phyloP scores from a whole-genome alignment of 2,113 vertebrate genomes.

The Oostethus manadensis region DNA sequence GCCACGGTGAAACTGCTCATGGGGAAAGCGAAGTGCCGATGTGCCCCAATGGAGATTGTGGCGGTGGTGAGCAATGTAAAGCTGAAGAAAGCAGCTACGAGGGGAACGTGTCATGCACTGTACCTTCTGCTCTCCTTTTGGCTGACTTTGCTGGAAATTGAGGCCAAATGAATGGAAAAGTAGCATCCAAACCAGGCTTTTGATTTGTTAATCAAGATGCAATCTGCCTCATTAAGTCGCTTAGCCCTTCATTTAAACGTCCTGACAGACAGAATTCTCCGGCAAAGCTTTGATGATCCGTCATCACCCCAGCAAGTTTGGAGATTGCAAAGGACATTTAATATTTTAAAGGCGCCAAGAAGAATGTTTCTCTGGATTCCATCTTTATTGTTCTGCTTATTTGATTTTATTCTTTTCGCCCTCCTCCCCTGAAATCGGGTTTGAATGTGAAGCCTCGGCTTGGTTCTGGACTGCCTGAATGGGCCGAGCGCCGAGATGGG shows the following conservation, averaged over 20 bases:
- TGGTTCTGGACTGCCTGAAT: constrained; percentile 34
- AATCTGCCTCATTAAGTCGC: constrained; percentile 23
- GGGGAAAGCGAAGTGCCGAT: constrained; percentile 29
- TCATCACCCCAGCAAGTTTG: constrained; percentile 10
- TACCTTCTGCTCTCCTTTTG: no score
- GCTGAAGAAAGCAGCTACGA: constrained; percentile 21
- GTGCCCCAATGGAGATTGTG: constrained; percentile 45
- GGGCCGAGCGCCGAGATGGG: constrained; percentile 41
- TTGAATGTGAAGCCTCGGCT: constrained; percentile 24
- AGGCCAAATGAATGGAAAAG: background rate
- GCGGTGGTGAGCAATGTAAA: constrained; percentile 22
- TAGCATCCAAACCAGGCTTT: background rate
- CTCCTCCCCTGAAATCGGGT: constrained; percentile 17
- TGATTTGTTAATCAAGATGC: constrained; percentile 20
- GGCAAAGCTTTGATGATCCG: background rate
- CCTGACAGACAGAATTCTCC: constrained; percentile 8
- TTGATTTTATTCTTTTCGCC: constrained; percentile 19
- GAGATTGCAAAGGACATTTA: background rate
- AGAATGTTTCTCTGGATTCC: constrained; percentile 1
- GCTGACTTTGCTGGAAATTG: background rate
- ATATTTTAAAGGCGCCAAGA: constrained; percentile 3
- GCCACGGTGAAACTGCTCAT: constrained; percentile 49
- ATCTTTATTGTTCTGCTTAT: constrained; percentile 34
- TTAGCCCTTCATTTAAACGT: constrained; percentile 12
- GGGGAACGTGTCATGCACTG: background rate